phyloP scores from a whole-genome alignment of 1,140 invertebrate species.

The Nymphalis io region DNA sequence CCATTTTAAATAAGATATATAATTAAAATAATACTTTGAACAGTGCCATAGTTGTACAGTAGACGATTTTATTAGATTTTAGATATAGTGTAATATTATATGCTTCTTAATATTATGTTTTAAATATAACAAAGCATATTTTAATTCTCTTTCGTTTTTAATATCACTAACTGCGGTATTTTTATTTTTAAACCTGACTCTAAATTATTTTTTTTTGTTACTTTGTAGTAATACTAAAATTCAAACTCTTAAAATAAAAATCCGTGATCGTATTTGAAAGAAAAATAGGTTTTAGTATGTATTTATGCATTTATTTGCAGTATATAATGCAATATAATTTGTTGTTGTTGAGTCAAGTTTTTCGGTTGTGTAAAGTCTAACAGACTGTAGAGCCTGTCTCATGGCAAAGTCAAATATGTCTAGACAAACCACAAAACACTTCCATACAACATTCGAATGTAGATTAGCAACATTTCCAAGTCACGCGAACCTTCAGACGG shows the following conservation, averaged over 20 bases:
- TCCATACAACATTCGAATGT: conserved; percentile 33
- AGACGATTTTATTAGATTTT: conserved; percentile 46
- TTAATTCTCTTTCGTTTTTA: not conserved
- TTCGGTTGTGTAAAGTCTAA: no score
- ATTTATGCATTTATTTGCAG: no score
- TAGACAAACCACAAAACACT: conserved; percentile 30
- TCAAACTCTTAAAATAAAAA: not conserved
- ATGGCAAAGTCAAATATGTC: conserved; percentile 18
- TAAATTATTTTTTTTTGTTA: not conserved
- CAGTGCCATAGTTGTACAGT: conserved; percentile 63
- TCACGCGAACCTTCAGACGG: conserved; percentile 36
- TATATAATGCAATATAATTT: no score
- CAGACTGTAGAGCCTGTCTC: not conserved
- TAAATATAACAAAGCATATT: not conserved
- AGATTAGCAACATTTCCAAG: conserved; percentile 38
- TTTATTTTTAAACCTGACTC: not conserved
- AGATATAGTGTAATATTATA: conserved; percentile 29
- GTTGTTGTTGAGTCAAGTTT: no score
- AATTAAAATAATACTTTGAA: conserved; percentile 46
- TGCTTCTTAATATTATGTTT: conserved; percentile 24
- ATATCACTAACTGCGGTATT: conserved; percentile 4
- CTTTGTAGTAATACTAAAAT: not conserved
- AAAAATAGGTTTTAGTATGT: no score
- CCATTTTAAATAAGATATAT: conserved; percentile 37
- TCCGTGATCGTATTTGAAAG: no score